Percentiles rank a stretch among this genome's conserved stretches.
These are phyloP conservation scores for Pocillopora meandrina DNA, from an alignment of 92 coral and sea anemone species.

Conservation along the genomic window DNA sequence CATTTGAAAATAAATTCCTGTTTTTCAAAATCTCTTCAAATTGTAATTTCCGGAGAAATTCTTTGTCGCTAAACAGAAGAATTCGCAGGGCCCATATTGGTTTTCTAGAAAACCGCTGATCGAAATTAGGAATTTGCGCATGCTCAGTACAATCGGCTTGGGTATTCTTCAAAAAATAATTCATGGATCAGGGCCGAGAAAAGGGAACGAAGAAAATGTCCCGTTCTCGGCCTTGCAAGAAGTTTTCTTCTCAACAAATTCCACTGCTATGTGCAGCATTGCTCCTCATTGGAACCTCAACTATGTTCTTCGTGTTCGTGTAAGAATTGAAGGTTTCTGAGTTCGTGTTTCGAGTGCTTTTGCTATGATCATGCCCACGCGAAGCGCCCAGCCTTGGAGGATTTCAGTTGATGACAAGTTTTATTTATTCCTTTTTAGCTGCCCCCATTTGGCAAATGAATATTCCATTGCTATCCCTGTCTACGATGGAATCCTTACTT, in stretches of 20 bases:
- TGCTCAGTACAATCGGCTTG: constrained; percentile 29
- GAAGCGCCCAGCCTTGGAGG: constrained; percentile 16
- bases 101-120: constrained; percentile 65
- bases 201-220: constrained; percentile 70
- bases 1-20: background rate
- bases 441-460: constrained; percentile 76
- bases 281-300: constrained; percentile 85
- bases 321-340: constrained; percentile 54
- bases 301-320: constrained; percentile 93
- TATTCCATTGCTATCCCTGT: constrained; percentile 84
- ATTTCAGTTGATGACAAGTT: constrained; percentile 20
- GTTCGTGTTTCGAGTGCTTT: constrained; percentile 35
- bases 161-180: constrained; percentile 40
- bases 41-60: too few species aligned
- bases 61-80: too few species aligned
- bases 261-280: constrained; percentile 91
- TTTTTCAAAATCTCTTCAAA: background rate
- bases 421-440: constrained; percentile 62
- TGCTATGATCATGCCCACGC: constrained; percentile 48
- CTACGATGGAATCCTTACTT: constrained; percentile 83
- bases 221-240: constrained; percentile 67
- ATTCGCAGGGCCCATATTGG: too few species aligned
- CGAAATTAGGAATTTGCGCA: constrained; percentile 13
- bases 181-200: constrained; percentile 10
- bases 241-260: constrained; percentile 83